A percentile compares a stretch with the other conserved stretches of the same genome.
Conservation (phyloP, 2,888 invertebrate species). For the Tipula vernalis region DNA sequence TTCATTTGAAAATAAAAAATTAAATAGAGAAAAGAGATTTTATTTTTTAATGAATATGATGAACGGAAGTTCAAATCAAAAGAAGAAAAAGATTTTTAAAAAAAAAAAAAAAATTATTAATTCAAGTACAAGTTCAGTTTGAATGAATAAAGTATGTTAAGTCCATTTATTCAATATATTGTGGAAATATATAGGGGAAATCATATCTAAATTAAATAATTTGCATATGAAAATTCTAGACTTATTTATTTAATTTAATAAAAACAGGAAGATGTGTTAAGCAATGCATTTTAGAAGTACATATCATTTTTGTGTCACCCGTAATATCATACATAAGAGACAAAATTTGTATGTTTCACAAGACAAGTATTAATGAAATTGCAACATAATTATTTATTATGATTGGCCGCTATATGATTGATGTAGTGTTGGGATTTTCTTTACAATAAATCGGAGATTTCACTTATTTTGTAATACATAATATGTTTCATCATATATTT, state of each 20-base stretch:
- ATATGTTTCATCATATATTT: not conserved
- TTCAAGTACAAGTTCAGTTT: conserved; percentile 9
- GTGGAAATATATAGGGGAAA: not conserved
- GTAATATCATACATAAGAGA: not conserved
- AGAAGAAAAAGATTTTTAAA: not conserved
- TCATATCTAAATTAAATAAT: not conserved
- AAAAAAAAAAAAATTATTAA: no score
- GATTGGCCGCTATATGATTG: not conserved
- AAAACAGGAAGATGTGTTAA: not conserved
- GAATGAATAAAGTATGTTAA: not conserved
- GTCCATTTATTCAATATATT: not conserved
- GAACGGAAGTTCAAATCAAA: conserved; percentile 4
- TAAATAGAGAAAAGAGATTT: not conserved
- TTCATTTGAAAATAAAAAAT: not conserved
- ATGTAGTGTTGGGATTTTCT: not conserved
- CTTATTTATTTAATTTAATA: not conserved
- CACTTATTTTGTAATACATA: not conserved
- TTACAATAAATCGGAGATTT: not conserved
- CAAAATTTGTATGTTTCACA: not conserved
- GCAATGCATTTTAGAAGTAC: not conserved
- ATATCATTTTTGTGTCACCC: not conserved
- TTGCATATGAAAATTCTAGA: not conserved
- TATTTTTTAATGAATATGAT: not conserved
- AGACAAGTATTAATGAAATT: not conserved
- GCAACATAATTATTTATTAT: not conserved